phyloP scores from a whole-genome alignment of 2,113 vertebrate species.

The Lophochroa leadbeateri region DNA sequence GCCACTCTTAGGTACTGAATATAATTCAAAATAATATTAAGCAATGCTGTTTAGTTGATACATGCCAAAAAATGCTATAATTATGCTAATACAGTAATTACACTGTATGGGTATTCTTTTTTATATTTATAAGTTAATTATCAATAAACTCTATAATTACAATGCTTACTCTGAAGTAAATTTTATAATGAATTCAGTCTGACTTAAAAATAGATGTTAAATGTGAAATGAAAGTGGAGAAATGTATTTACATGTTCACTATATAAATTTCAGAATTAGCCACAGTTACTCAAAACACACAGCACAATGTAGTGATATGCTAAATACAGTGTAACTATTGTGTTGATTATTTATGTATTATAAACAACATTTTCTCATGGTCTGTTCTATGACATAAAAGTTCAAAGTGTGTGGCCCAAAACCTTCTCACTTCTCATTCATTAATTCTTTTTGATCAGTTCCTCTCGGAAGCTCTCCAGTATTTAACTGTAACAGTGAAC shows the following conservation, averaged over 20 bases:
- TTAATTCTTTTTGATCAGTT: background rate
- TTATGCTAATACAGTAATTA: background rate
- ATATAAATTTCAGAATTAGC: background rate
- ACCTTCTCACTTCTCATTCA: background rate
- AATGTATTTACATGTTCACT: background rate
- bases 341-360: background rate
- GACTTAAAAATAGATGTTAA: background rate
- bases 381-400: background rate
- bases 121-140: background rate
- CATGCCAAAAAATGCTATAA: background rate
- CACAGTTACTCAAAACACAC: background rate
- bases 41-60: background rate
- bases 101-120: background rate
- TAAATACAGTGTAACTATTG: background rate
- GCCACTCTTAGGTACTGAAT: background rate
- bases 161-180: background rate
- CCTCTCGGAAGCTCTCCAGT: background rate
- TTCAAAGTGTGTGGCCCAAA: background rate
- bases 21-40: background rate
- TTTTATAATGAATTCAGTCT: background rate
- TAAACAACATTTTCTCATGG: background rate
- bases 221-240: background rate
- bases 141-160: background rate
- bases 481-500: background rate
- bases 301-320: background rate